These are phyloP conservation scores for Drosophila subpulchrella DNA, from an alignment of 1,140 invertebrate genomes.

Conservation along the genomic window DNA sequence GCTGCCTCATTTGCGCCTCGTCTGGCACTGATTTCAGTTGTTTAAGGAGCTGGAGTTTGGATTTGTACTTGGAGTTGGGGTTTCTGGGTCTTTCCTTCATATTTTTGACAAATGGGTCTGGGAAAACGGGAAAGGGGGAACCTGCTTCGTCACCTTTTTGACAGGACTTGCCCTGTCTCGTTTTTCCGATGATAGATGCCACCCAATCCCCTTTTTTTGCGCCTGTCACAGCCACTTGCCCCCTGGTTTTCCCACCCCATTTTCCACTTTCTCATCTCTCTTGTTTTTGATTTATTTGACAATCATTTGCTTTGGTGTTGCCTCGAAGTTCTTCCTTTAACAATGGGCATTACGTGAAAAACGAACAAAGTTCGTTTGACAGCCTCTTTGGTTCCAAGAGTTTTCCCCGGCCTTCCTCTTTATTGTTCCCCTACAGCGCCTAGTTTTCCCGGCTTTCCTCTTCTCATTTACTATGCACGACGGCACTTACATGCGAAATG, in stretches of 20 bases:
- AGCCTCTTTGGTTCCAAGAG: slow-evolving; percentile 10
- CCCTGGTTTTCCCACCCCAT: background rate
- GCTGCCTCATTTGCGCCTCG: slow-evolving; percentile 74
- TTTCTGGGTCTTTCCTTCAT: slow-evolving; percentile 32
- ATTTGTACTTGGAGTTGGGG: slow-evolving; percentile 3
- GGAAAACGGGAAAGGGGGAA: slow-evolving; percentile 14
- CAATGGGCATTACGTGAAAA: slow-evolving; percentile 74
- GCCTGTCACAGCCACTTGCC: slow-evolving; percentile 26
- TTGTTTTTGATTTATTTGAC: slow-evolving; percentile 79
- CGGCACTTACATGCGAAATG: slow-evolving; percentile 75
- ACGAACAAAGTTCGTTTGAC: slow-evolving; percentile 54
- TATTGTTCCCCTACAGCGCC: slow-evolving; percentile 1
- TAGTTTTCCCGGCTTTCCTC: slow-evolving; percentile 13
- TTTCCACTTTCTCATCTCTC: background rate
- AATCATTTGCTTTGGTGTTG: slow-evolving; percentile 69
- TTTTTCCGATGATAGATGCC: slow-evolving; percentile 47
- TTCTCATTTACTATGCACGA: slow-evolving; percentile 75
- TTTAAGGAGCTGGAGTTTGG: slow-evolving; percentile 26
- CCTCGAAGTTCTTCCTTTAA: slow-evolving; percentile 30
- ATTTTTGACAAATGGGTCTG: slow-evolving; percentile 74
- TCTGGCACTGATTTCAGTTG: slow-evolving; percentile 64
- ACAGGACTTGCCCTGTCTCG: slow-evolving; percentile 42
- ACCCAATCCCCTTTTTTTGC: slow-evolving; percentile 5
- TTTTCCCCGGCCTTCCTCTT: slow-evolving; percentile 1
- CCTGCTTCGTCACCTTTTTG: slow-evolving; percentile 74